These are phyloP conservation scores for Papilio protenor DNA, from an alignment of 2,888 invertebrate species.

Conservation along the genomic window DNA sequence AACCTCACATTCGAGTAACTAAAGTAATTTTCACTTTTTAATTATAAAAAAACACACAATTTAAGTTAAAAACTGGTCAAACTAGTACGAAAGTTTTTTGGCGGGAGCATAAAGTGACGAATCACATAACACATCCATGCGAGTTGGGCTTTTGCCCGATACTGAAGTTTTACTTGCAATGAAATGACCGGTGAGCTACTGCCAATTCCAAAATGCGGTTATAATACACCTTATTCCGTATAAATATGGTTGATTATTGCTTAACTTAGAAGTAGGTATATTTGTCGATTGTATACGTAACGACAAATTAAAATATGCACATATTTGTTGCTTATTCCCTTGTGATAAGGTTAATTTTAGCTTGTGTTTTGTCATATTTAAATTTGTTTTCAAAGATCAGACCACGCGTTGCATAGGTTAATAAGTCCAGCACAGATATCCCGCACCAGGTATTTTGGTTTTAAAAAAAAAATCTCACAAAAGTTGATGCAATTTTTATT, in stretches of 20 bases:
- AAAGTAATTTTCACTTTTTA: constrained; percentile 31
- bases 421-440: constrained; percentile 40
- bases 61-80: constrained; percentile 24
- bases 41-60: background rate
- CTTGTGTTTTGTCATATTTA: background rate
- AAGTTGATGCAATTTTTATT: background rate
- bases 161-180: constrained; percentile 47
- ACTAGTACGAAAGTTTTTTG: constrained; percentile 41
- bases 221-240: background rate
- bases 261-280: background rate
- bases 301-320: constrained; percentile 23
- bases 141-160: constrained; percentile 46
- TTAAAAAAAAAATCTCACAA: constrained; percentile 30
- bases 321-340: background rate
- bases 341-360: constrained; percentile 14
- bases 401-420: constrained; percentile 43
- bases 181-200: constrained; percentile 40
- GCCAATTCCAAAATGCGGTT: constrained; percentile 7
- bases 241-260: background rate
- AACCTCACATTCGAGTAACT: background rate
- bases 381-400: constrained; percentile 29
- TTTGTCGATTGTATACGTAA: background rate
- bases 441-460: constrained; percentile 40
- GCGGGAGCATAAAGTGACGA: constrained; percentile 21
- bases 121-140: constrained; percentile 40